Base-by-base conservation (phyloP, 2,113 vertebrate genomes). In the Columba janthina region DNA sequence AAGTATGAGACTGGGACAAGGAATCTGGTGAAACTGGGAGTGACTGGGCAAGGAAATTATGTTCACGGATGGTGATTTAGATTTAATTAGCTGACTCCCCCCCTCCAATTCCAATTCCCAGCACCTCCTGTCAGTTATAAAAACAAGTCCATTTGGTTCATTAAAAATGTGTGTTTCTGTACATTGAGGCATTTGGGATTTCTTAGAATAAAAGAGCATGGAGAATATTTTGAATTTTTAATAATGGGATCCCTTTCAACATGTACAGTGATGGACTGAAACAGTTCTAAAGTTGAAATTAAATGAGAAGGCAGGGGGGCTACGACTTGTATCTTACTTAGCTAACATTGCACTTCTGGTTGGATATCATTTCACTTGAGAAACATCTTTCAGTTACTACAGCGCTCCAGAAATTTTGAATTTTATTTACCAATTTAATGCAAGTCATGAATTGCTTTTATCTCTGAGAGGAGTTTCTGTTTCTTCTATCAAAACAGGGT, bases 161-260 rank as follows among this genome's bases (percentile, higher is more conserved):
- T 97, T 96, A 97, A 97, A 96, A 97, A 97, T 93, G 96, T 96
- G 95, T 97, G 90, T 96, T 96, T 96, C 92, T 93, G 93, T 96
- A 95, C 85, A 90, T 92, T 87, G 82, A 96, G 82, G 93, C 95
- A 95, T 95, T 96, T 95, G 88, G 94, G 93, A 96, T 72, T 83
- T 96, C 92, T 96, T 93, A 96, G 88, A 96, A 96, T 93, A 95
- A 96, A 93, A 91, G 69, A 96, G 67, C 90, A 69, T 53, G 75
- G 72, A 88, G 90, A 95, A 91, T 96, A 95, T 95, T 96, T 93
- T 95, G 94, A 94, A 95, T 95, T 95, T 96, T 93, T 96, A 94
- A 93, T 96, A 97, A 91, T 84, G 79, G 85, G 88, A 84, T 96
- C 79, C 61, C 72, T 95, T 96, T 93, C 82, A 96, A 94, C 79